These are phyloP conservation scores for Plectropomus leopardus DNA, from an alignment of 2,113 vertebrate species.

Conservation along the genomic window DNA sequence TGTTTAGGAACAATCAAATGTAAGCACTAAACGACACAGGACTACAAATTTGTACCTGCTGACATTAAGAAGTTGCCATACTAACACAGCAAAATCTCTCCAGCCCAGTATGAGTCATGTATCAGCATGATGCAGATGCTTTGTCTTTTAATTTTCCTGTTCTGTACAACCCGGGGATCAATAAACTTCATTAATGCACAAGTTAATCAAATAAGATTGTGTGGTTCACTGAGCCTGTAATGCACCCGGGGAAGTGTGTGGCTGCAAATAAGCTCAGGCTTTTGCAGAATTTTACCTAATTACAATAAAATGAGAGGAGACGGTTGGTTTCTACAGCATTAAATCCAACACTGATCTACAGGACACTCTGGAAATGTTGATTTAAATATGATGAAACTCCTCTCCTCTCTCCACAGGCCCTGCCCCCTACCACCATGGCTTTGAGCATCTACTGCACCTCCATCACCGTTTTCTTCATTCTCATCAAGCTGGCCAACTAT, in stretches of 20 bases:
- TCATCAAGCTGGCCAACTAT: slow-evolving; percentile 94
- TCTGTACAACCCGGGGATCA: slow-evolving; percentile 21
- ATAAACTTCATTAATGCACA: slow-evolving; percentile 35
- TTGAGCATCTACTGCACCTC: slow-evolving; percentile 93
- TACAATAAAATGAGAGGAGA: not conserved
- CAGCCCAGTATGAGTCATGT: slow-evolving; percentile 30
- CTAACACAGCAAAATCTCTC: slow-evolving; percentile 17
- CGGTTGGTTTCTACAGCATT: not conserved
- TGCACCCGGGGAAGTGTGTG: not conserved
- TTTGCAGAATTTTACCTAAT: slow-evolving; percentile 4
- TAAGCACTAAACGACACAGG: not conserved
- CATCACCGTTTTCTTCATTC: slow-evolving; percentile 92
- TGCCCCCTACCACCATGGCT: slow-evolving; percentile 90
- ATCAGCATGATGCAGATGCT: slow-evolving; percentile 31
- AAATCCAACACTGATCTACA: not conserved
- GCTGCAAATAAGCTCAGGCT: not conserved
- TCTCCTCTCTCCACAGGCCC: slow-evolving; percentile 84
- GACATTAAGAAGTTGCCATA: not conserved
- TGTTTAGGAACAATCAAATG: not conserved
- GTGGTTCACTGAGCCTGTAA: slow-evolving; percentile 7
- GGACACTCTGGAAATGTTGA: slow-evolving; percentile 4
- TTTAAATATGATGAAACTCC: slow-evolving; percentile 7
- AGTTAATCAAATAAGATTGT: slow-evolving; percentile 33
- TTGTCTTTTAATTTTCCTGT: slow-evolving; percentile 30
- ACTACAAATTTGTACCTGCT: not conserved